These are phyloP conservation scores for Anser cygnoides DNA, from an alignment of 2,113 vertebrate species.

Conservation along the genomic window DNA sequence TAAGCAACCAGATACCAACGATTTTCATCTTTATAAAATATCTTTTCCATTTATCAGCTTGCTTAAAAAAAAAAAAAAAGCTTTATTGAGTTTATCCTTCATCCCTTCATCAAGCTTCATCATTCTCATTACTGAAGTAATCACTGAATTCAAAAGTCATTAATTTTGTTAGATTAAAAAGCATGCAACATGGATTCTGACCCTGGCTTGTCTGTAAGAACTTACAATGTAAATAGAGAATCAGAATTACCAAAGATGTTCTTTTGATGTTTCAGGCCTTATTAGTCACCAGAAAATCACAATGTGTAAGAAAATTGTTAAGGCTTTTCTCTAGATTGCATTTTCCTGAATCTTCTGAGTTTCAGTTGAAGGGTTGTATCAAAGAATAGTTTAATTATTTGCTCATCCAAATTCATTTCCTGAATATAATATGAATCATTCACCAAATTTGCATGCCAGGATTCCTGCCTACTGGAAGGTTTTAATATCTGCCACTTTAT, in stretches of 20 bases:
- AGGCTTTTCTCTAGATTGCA: not conserved
- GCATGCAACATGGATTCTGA: not conserved
- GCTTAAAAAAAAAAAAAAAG: not conserved
- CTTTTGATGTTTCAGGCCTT: not conserved
- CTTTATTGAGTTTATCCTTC: not conserved
- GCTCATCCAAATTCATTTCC: not conserved
- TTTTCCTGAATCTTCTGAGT: not conserved
- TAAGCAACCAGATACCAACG: constrained; percentile 52
- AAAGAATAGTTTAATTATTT: not conserved
- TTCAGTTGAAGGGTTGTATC: not conserved
- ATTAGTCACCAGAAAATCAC: not conserved
- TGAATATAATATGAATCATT: not conserved
- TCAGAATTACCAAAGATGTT: not conserved
- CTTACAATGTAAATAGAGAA: not conserved
- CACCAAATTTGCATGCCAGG: not conserved
- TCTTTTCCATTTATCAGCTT: constrained; percentile 22
- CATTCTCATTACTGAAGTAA: not conserved
- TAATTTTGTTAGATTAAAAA: not conserved
- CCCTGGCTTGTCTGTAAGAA: not conserved
- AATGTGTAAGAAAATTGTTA: not conserved
- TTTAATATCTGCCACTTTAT: not conserved
- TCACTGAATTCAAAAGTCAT: not conserved
- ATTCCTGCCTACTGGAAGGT: not conserved
- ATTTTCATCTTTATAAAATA: constrained; percentile 37
- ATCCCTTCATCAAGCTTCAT: not conserved